These are phyloP conservation scores for Diabrotica balteata DNA, from an alignment of 2,888 invertebrate genomes.

Conservation along the genomic window DNA sequence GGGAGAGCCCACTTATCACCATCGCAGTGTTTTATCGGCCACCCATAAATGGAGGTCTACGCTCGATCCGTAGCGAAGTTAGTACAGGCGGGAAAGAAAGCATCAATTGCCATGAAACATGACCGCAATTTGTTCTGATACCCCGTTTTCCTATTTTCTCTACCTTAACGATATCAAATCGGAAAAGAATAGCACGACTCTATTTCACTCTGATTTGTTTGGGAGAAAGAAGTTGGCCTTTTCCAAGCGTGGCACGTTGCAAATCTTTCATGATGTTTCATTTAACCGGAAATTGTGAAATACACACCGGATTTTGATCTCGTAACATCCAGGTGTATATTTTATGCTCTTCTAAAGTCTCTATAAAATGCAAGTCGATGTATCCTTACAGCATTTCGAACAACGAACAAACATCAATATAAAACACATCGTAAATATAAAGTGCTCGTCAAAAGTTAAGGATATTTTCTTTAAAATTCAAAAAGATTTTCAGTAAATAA, in stretches of 20 bases:
- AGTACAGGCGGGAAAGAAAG: constrained; percentile 28
- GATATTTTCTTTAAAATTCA: too few species aligned
- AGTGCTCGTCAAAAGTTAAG: too few species aligned
- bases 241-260: not conserved
- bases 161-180: constrained; percentile 30
- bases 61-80: constrained; percentile 4
- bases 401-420: too few species aligned
- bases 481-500: too few species aligned
- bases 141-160: constrained; percentile 27
- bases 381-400: too few species aligned
- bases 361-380: too few species aligned
- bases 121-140: constrained; percentile 51
- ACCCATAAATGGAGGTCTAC: constrained; percentile 13
- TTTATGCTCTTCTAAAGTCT: too few species aligned
- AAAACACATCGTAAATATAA: too few species aligned
- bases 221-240: not conserved
- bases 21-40: constrained; percentile 38
- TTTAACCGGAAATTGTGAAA: too few species aligned
- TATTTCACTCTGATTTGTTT: constrained; percentile 31
- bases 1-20: constrained; percentile 52
- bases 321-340: too few species aligned
- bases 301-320: too few species aligned
- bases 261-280: not conserved
- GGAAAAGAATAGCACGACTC: constrained; percentile 29
- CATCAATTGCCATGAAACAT: constrained; percentile 56